Base-by-base conservation (phyloP, 2,113 vertebrate genomes). In the Diadophis punctatus region DNA sequence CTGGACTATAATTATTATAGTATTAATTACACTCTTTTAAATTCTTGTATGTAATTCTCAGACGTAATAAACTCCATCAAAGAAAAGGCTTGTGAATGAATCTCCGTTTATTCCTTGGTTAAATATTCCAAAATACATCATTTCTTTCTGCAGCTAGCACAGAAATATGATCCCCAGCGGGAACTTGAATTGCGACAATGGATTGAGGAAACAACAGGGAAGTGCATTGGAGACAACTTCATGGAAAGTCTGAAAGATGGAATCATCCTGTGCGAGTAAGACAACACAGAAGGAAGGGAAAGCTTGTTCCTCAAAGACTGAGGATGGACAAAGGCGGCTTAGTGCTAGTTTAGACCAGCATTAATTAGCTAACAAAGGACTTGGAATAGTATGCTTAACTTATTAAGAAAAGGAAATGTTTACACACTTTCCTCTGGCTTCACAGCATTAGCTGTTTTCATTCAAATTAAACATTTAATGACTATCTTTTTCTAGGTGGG, bases 191-290 rank as follows among this genome's bases (percentile, higher is more conserved):
- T 99, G 51, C 97, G 98, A 0, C 93, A 98, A 60, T 99, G 99
- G 99, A 99, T 99, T 2, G 97, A 98, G 92, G 98, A 98, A 0
- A 97, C 98, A 91, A 99, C 98, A 0, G 98, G 98, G 0, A 97
- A 97, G 88, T 97, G 94, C 91, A 97, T 99, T 0, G 98, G 98
- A 2, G 98, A 98, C n/a, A 97, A 95, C 96, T 99, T 99, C 97
- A 99, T 99, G 99, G 98, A 99, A 0, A 97, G 98, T 1, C 97
- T 99, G 95, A 99, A 99, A 95, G 98, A 99, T 0, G 99, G 99
- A 34, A 98, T 98, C 94, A 96, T 99, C 92, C 95, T 99, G 63
- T 99, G 99, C 99, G 98, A 99, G 99, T 99, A 96, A 97, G 94
- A n/a, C 84, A n/a, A 8, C 49, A 16, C 0, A 1, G 2, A 74